These are phyloP conservation scores for Drosophila vallismaia DNA, from an alignment of 2,888 invertebrate species.

Conservation along the genomic window DNA sequence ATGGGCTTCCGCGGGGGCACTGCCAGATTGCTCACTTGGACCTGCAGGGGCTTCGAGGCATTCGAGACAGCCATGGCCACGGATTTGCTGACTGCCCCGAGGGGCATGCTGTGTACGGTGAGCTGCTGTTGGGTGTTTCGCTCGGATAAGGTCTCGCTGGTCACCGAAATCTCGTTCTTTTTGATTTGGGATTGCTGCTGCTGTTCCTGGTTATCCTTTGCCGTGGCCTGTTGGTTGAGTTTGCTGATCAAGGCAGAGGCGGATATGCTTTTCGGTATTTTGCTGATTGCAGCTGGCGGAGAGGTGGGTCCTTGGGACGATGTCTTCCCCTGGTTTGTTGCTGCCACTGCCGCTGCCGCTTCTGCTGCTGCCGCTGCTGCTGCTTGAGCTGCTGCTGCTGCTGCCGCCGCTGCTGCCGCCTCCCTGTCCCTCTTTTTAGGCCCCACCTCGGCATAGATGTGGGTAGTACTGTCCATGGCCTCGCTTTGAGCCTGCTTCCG, in stretches of 20 bases:
- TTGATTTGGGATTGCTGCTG: constrained; percentile 43
- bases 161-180: constrained; percentile 77
- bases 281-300: constrained; percentile 56
- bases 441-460: constrained; percentile 85
- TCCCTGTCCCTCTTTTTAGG: constrained; percentile 78
- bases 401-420: constrained; percentile 58
- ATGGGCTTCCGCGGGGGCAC: constrained; percentile 90
- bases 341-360: constrained; percentile 18
- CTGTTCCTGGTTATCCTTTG: constrained; percentile 48
- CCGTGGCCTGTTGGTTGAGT: constrained; percentile 62
- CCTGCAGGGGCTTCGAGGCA: constrained; percentile 77
- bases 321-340: constrained; percentile 30
- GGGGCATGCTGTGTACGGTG: constrained; percentile 86
- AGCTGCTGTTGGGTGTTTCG: constrained; percentile 84
- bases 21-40: constrained; percentile 78
- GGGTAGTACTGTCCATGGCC: constrained; percentile 95
- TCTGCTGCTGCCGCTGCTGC: constrained; percentile 51
- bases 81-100: constrained; percentile 84
- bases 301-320: constrained; percentile 19
- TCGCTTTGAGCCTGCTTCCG: constrained; percentile 84
- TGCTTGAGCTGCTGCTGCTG: constrained; percentile 49
- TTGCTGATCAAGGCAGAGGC: constrained; percentile 74
- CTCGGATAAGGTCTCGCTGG: constrained; percentile 78
- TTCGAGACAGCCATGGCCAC: constrained; percentile 81
- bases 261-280: constrained; percentile 78